phyloP scores from a whole-genome alignment of 2,797 vertebrate genomes.

The Pseudomugil gertrudae region DNA sequence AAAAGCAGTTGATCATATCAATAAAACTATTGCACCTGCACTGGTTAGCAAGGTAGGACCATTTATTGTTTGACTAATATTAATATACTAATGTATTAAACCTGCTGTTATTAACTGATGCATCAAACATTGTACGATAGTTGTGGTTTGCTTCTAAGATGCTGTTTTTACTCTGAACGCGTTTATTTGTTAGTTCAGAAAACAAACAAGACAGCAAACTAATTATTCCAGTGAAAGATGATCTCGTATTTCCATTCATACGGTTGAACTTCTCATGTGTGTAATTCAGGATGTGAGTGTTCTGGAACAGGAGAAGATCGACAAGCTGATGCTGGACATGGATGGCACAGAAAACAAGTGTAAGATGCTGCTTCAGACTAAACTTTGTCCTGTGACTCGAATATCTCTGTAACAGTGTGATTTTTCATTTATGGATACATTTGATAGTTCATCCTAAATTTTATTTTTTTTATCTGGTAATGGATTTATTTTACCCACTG shows the following conservation, averaged over 20 bases:
- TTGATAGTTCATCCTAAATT: background rate
- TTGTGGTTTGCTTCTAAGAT: slow-evolving; percentile 9
- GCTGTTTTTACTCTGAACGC: slow-evolving; percentile 31
- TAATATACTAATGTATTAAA: slow-evolving; percentile 12
- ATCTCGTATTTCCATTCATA: background rate
- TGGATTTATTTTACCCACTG: background rate
- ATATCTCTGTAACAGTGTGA: background rate
- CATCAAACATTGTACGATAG: background rate
- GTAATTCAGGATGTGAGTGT: slow-evolving; percentile 86
- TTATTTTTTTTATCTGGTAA: background rate
- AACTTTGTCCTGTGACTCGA: background rate
- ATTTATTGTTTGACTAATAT: slow-evolving; percentile 80
- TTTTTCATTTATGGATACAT: background rate
- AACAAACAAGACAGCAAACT: slow-evolving; percentile 6
- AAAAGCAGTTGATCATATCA: slow-evolving; percentile 99
- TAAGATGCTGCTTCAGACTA: slow-evolving; percentile 64
- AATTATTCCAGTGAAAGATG: slow-evolving; percentile 12
- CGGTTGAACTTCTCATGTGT: slow-evolving; percentile 13
- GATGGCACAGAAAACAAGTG: slow-evolving; percentile 98
- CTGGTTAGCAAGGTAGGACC: slow-evolving; percentile 98
- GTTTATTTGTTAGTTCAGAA: background rate
- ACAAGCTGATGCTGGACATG: slow-evolving; percentile 97
- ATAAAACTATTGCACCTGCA: slow-evolving; percentile 98
- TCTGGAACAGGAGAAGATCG: slow-evolving; percentile 93
- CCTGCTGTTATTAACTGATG: background rate